A percentile compares a stretch with the other conserved stretches of the same genome.
phyloP scores from a whole-genome alignment of 2,113 vertebrate species.

The Halcyon senegalensis region DNA sequence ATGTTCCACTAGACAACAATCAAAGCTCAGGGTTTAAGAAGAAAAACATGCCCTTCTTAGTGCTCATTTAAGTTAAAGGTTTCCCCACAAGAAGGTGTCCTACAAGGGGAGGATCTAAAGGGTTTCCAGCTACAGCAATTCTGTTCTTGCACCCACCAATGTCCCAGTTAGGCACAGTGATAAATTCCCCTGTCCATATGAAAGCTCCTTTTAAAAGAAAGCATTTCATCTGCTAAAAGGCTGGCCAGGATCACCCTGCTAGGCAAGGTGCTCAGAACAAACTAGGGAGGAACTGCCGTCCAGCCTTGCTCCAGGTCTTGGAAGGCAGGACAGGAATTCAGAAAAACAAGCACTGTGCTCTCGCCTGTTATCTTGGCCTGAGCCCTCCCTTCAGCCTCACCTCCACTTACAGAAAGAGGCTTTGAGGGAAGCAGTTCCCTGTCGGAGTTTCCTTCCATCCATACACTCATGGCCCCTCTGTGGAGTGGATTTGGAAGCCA shows the following conservation, averaged over 20 bases:
- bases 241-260: background rate
- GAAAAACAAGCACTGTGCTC: background rate
- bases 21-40: background rate
- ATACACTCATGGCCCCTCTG: rapidly evolving
- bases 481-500: rapidly evolving
- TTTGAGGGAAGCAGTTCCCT: background rate
- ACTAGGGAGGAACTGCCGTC: background rate
- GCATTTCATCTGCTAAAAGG: background rate
- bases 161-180: rapidly evolving
- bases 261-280: background rate
- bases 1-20: background rate
- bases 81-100: background rate
- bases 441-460: rapidly evolving
- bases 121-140: background rate
- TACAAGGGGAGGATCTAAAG: background rate
- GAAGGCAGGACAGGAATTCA: background rate
- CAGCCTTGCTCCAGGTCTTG: background rate
- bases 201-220: background rate
- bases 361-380: background rate
- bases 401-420: background rate
- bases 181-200: background rate
- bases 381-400: background rate
- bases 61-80: background rate
- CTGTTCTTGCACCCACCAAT: background rate
- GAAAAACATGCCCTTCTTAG: background rate